Base-by-base conservation (phyloP, 1,140 invertebrate species). In the Sycobia sp. region DNA sequence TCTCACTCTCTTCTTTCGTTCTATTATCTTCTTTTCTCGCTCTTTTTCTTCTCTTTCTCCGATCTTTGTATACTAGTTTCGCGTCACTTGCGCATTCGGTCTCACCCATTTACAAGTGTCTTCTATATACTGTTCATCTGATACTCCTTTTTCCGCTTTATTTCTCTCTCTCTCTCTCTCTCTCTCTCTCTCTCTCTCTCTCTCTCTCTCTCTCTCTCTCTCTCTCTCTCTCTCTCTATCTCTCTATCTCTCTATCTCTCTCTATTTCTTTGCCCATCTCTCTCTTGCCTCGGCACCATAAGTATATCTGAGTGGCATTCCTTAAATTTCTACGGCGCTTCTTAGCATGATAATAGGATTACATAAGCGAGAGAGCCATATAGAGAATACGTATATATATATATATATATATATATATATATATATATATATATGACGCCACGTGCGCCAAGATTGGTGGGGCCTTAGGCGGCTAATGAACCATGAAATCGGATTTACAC, bases 261-360 rank as follows among this genome's bases (percentile, higher is more conserved):
- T 34, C 32, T 18, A 13, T 34, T 32, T 27, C 22, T n/a, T n/a
- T n/a, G n/a, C 20, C 25, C 22, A 23, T 36, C 25, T 23, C 22
- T 18, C 23, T 51, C 41, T n/a, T 23, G 25, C 44, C 16, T n/a
- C 41, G 7, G 20, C 7, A 4, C 7, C 16, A 22, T 44, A 18
- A n/a, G 32, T 38, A 1, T 18, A 20, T 11, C 13, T 10, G 25
- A 14, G 0, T 68, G 41, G 58, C 73, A 75, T 76, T 75, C 68
- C 67, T 71, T 51, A 68, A 75, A 76, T 71, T 63, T 63, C 56
- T 53, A 32, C 59, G 62, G 46, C 66, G 65, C 61, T 67, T 69
- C 68, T 62, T 67, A 67, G 54, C 70, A 66, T 72, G 66, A 68
- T 73, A 71, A 74, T 72, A 72, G 71, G 68, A 67, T 76, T 73